A percentile compares a stretch with the other conserved stretches of the same genome.
Conservation (phyloP, 2,888 invertebrate genomes). For the Calephelis perditalis region DNA sequence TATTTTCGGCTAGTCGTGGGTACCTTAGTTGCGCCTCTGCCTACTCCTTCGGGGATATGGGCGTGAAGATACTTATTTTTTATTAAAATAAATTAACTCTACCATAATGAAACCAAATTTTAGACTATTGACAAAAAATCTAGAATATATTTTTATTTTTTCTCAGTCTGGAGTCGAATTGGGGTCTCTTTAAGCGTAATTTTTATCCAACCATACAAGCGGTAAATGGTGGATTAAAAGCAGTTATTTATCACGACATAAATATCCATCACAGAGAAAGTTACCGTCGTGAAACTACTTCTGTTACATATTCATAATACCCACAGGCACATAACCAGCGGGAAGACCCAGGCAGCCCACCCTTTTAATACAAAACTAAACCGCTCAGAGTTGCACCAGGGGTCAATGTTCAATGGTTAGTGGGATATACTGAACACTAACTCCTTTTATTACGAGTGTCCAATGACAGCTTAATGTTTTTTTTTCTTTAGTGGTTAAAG, state of each 20-base stretch:
- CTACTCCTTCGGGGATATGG: too few species aligned
- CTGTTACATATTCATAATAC: constrained; percentile 72
- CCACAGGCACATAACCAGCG: constrained; percentile 29
- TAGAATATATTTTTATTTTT: too few species aligned
- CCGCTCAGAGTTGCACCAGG: neutral
- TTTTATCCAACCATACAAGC: too few species aligned
- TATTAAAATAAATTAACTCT: too few species aligned
- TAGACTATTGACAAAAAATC: too few species aligned
- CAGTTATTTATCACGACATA: constrained; percentile 2
- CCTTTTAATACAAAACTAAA: constrained; percentile 7
- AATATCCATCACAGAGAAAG: constrained; percentile 43
- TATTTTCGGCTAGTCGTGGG: too few species aligned
- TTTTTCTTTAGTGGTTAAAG: neutral
- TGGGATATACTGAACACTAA: constrained; percentile 40
- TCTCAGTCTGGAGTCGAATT: too few species aligned
- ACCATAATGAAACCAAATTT: too few species aligned
- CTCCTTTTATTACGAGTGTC: constrained; percentile 58
- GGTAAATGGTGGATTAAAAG: neutral
- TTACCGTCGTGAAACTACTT: constrained; percentile 57
- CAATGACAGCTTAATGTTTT: constrained; percentile 44
- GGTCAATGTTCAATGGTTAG: constrained; percentile 36
- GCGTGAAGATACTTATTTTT: too few species aligned
- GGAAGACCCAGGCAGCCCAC: constrained; percentile 6
- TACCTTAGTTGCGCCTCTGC: too few species aligned
- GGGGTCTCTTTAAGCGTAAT: too few species aligned